A percentile compares a stretch with the other conserved stretches of the same genome.
Conservation (phyloP, 2,797 vertebrate genomes). For the Cynodonichthys magdalenae region DNA sequence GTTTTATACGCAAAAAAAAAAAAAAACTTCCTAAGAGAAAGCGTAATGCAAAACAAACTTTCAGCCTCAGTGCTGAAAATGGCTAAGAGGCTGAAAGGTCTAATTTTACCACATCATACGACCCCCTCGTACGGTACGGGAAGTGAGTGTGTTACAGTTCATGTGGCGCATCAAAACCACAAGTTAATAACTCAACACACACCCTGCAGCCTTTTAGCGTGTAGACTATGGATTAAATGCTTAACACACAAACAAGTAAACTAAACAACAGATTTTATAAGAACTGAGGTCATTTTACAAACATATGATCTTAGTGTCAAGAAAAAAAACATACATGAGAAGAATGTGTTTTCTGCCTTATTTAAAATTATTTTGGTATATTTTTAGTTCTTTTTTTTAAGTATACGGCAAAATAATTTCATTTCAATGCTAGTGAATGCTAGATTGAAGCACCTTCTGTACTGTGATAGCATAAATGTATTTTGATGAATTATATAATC, state of each 20-base stretch:
- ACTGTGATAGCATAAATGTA: not conserved
- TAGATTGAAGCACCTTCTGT: not conserved
- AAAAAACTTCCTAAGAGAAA: not conserved
- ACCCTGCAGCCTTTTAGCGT: conserved; percentile 12
- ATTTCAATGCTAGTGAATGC: too few species aligned
- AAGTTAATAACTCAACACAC: conserved; percentile 12
- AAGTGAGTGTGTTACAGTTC: conserved; percentile 27
- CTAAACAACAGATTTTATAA: conserved; percentile 5
- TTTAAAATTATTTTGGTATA: too few species aligned
- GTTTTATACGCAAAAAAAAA: not conserved
- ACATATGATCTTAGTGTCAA: not conserved
- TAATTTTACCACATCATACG: conserved; percentile 20
- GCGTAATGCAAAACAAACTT: not conserved
- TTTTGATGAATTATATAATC: not conserved
- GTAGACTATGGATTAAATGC: conserved; percentile 13
- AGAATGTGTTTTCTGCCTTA: too few species aligned
- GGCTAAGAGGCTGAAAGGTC: not conserved
- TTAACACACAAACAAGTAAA: conserved; percentile 18
- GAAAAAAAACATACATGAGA: too few species aligned
- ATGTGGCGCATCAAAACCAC: conserved; percentile 38
- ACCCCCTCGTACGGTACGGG: conserved; percentile 16
- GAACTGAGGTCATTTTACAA: conserved; percentile 15
- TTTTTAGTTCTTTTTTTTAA: too few species aligned
- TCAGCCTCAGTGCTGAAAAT: not conserved
- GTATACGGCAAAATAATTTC: too few species aligned